Evolutionary conservation across 2,797 vertebrate species (phyloP).

Genomic region (Pipistrellus pygmaeus): DNA sequence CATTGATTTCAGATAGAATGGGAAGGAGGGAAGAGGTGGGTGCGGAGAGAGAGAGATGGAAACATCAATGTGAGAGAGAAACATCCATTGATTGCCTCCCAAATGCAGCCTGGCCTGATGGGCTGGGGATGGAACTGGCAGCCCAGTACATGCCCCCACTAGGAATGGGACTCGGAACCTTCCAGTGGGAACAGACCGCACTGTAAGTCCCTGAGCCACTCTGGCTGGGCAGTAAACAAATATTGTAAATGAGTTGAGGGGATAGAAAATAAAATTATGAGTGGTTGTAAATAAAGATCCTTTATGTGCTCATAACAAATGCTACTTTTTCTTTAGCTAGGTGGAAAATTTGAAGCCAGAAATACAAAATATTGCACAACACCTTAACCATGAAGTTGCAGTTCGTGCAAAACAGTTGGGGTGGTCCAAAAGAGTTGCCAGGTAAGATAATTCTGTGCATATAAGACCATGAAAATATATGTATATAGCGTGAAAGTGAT

Average conservation of each 20-base stretch:
- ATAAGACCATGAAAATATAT: not conserved
- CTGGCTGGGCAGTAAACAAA: not conserved
- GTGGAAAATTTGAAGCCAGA: constrained; percentile 94
- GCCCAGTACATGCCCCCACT: too few species aligned
- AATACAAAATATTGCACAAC: constrained; percentile 90
- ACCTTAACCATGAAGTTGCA: constrained; percentile 92
- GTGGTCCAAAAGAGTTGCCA: constrained; percentile 93
- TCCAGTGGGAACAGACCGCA: too few species aligned
- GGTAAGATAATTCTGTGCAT: constrained; percentile 84
- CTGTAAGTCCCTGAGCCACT: not conserved
- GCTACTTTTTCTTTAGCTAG: constrained; percentile 89
- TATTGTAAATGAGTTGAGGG: constrained; percentile 29
- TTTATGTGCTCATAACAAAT: constrained; percentile 67
- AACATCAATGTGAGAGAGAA: not conserved
- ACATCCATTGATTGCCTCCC: not conserved
- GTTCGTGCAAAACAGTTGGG: constrained; percentile 89
- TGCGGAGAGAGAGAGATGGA: not conserved
- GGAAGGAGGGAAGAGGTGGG: too few species aligned
- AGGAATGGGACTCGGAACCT: too few species aligned
- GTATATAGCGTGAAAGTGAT: not conserved
- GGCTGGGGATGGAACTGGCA: too few species aligned
- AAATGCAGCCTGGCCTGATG: too few species aligned
- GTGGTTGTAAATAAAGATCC: not conserved
- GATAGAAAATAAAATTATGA: not conserved
- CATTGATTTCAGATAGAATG: too few species aligned